These are phyloP conservation scores for Diadumene lineata DNA, from an alignment of 92 coral and sea anemone genomes.

Conservation along the genomic window DNA sequence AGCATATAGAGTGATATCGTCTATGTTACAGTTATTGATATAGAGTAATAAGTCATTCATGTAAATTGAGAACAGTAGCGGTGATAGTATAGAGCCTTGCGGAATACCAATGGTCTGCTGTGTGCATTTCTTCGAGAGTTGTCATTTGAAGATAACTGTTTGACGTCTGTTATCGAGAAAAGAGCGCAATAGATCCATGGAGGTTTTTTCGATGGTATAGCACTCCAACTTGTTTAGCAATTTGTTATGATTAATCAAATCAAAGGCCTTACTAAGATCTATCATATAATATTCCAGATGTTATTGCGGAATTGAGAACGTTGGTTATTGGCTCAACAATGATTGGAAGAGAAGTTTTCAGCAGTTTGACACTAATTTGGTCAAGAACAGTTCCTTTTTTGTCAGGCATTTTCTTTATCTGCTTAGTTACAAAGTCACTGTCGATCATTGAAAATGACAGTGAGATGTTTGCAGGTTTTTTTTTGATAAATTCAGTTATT, in stretches of 20 bases:
- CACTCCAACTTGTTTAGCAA: background rate
- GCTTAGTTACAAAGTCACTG: background rate
- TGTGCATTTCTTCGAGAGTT: background rate
- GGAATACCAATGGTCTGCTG: background rate
- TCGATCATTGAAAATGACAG: background rate
- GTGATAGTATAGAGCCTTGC: background rate
- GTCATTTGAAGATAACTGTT: background rate
- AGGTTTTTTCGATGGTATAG: background rate
- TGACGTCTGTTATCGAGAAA: background rate
- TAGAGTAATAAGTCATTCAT: background rate
- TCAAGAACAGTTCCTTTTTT: constrained; percentile 10
- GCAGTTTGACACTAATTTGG: background rate
- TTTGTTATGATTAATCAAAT: background rate
- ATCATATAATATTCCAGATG: constrained; percentile 4
- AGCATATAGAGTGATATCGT: background rate
- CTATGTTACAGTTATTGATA: constrained; percentile 1
- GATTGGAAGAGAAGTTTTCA: background rate
- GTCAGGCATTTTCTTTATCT: constrained; percentile 1
- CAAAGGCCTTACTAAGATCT: constrained; percentile 10
- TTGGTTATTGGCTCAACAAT: background rate
- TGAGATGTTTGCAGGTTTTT: background rate
- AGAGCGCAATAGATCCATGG: background rate
- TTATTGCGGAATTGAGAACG: background rate
- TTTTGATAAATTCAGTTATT: background rate
- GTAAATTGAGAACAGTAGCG: background rate